Evolutionary conservation across 2,797 vertebrate species (phyloP).

Genomic region (Delichon dasypus): DNA sequence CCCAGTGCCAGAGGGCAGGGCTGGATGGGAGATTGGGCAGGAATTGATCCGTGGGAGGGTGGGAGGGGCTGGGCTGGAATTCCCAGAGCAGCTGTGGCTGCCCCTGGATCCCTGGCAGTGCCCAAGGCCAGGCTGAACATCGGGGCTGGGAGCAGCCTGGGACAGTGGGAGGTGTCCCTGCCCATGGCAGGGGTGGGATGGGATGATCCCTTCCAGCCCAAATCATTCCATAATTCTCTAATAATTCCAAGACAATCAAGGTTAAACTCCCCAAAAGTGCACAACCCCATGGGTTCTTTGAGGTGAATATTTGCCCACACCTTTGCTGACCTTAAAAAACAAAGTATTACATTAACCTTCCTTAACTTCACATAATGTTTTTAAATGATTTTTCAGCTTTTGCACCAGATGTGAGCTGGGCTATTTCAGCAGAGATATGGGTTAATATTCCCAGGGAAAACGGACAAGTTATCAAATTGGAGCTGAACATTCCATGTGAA

Average conservation of each 20-base stretch:
- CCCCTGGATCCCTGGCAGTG: background rate
- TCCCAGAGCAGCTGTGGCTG: background rate
- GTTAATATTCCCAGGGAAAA: background rate
- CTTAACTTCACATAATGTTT: background rate
- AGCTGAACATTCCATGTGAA: background rate
- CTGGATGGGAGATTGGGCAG: accelerated
- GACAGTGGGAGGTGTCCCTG: background rate
- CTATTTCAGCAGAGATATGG: background rate
- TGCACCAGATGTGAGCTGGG: background rate
- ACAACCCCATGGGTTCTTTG: accelerated
- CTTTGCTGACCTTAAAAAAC: background rate
- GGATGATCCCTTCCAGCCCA: background rate
- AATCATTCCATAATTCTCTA: background rate
- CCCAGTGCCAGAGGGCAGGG: background rate
- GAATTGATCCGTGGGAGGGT: background rate
- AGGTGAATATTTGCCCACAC: background rate
- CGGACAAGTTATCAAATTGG: background rate
- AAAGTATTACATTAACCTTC: accelerated
- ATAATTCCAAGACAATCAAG: background rate
- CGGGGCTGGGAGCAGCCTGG: background rate
- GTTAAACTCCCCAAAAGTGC: background rate
- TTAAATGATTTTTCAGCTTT: background rate
- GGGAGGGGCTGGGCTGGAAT: accelerated
- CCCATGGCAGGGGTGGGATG: background rate
- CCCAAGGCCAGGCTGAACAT: background rate